Evolutionary conservation across 2,888 invertebrate genomes (phyloP), one percentile per base, ranked within the genome.

Genomic region (Cephus rjabovi): DNA sequence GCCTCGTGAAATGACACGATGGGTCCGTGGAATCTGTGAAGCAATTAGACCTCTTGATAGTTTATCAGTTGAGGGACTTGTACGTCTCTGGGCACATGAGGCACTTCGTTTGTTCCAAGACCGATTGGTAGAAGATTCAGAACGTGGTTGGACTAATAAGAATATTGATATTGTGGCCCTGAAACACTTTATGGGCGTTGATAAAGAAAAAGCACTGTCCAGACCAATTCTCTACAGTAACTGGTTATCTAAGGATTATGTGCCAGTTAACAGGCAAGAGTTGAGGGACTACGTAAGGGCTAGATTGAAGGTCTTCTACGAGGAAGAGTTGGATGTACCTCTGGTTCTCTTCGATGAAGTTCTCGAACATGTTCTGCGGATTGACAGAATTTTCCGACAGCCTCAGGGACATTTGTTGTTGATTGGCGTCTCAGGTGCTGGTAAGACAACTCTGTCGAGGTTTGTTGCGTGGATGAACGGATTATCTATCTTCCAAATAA

Each of bases 381-480:
- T 99, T 90, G 99, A 99, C 93, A 95, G 99, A 89, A 99, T 99
- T 89, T 99, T 99, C 95, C 94, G 99, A 77, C 99, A 99, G 92
- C 99, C 99, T 11, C 99, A 99, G 92, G 99, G 99, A 78, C 99
- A 99, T 92, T 92, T 99, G 85, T 93, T 99, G 87, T 94, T 99
- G 11, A 99, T 99, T 89, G 99, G 99, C 83, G 99, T 99, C 11
- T 99, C 99, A 76, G 99, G 99, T 74, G 98, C 99, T 83, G 99
- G 99, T 84, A 99, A 99, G 93, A 99, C 99, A 1, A 99, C 99
- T 12, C 94, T 99, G 85, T 99, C 99, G 35, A 95, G 99, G 84
- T 99, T 99, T 92, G 99, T 99, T 56, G 99, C 99, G 75, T 99
- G 99, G 99, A 98, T 99, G 97, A 99, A 99, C 92, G 99, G 99